Evolutionary conservation across 2,113 vertebrate species (phyloP).

Genomic region (Callipepla squamata): DNA sequence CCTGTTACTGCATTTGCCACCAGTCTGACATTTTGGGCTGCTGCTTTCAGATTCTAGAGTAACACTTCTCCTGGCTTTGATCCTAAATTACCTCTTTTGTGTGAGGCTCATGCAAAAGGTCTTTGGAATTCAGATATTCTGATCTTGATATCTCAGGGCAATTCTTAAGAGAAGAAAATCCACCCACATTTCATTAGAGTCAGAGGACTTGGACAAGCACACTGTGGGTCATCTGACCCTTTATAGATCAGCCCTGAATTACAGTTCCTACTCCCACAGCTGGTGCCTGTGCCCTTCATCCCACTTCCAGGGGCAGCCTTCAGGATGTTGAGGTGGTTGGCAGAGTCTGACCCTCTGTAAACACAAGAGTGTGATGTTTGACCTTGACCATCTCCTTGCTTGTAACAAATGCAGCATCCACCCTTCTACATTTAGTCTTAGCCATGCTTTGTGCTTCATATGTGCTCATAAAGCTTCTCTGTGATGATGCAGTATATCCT

Average conservation of each 20-base stretch:
- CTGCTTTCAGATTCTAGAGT: not conserved
- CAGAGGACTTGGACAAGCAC: not conserved
- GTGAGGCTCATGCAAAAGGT: not conserved
- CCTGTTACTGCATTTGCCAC: not conserved
- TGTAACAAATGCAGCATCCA: not conserved
- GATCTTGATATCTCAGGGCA: not conserved
- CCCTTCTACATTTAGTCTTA: not conserved
- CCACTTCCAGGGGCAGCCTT: not conserved
- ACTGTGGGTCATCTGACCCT: not conserved
- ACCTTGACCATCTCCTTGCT: not conserved
- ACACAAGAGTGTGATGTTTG: rapidly evolving
- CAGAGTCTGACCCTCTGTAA: not conserved
- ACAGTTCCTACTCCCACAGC: not conserved
- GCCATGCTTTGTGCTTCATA: not conserved
- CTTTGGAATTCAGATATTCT: slow-evolving; percentile 8
- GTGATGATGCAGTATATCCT: not conserved
- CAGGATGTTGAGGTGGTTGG: not conserved
- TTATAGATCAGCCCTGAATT: not conserved
- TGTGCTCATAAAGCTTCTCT: not conserved
- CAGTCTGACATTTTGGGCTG: not conserved
- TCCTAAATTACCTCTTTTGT: slow-evolving; percentile 30
- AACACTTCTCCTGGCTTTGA: not conserved
- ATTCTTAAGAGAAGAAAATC: not conserved
- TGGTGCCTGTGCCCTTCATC: not conserved
- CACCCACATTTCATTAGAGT: not conserved